Percentiles rank a stretch among this genome's conserved stretches.
Conservation (phyloP, 2,888 invertebrate species). For the Dolichopus griseipennis region DNA sequence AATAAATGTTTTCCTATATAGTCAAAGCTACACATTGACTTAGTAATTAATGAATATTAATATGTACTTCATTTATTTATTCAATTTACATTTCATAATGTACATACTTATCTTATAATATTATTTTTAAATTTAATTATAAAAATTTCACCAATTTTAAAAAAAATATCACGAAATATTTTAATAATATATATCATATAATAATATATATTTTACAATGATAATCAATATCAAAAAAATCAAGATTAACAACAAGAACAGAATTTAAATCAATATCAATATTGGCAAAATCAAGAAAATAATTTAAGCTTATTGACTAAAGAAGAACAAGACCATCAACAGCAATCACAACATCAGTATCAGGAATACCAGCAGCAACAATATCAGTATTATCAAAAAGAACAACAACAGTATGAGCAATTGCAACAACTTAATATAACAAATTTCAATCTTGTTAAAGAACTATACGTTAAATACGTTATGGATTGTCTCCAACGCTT, state of each 20-base stretch:
- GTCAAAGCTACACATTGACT: too few relatives aligned
- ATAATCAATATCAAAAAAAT: slow-evolving; percentile 12
- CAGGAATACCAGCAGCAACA: slow-evolving; percentile 2
- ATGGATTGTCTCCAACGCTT: slow-evolving; percentile 39
- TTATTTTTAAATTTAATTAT: too few relatives aligned
- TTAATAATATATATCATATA: too few relatives aligned
- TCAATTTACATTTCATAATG: too few relatives aligned
- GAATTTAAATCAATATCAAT: slow-evolving; percentile 18
- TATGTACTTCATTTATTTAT: too few relatives aligned
- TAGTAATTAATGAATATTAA: too few relatives aligned
- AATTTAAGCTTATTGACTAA: slow-evolving; percentile 9
- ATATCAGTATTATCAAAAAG: background rate
- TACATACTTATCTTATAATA: too few relatives aligned
- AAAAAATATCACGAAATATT: too few relatives aligned
- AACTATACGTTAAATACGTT: slow-evolving; percentile 41
- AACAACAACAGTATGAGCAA: background rate
- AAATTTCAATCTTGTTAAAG: slow-evolving; percentile 41
- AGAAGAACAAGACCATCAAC: slow-evolving; percentile 10
- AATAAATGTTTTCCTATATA: too few relatives aligned
- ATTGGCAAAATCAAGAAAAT: background rate
- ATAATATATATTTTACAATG: slow-evolving; percentile 20
- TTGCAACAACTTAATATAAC: slow-evolving; percentile 31
- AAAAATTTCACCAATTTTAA: too few relatives aligned
- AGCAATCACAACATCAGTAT: slow-evolving; percentile 11
- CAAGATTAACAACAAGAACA: slow-evolving; percentile 20